A percentile compares a stretch with the other conserved stretches of the same genome.
Conservation (phyloP, 2,888 invertebrate genomes). For the Pyrochroa serraticornis region DNA sequence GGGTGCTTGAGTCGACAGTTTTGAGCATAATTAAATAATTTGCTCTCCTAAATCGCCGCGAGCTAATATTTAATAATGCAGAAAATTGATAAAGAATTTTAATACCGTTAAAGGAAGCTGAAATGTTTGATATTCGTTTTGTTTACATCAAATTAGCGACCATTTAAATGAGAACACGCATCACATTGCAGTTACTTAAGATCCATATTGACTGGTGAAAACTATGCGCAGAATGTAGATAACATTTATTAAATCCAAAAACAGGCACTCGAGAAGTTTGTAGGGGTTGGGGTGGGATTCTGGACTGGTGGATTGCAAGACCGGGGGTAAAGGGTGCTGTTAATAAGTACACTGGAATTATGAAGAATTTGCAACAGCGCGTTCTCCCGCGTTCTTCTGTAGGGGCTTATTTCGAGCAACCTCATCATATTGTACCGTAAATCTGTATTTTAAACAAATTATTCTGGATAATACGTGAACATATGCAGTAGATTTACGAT, state of each 20-base stretch:
- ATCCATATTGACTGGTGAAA: slow-evolving; percentile 44
- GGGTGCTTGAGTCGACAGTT: too few species aligned
- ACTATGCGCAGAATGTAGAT: slow-evolving; percentile 49
- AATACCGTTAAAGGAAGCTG: neutral
- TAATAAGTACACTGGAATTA: slow-evolving; percentile 48
- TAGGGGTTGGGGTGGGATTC: slow-evolving; percentile 24
- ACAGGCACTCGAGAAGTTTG: slow-evolving; percentile 43
- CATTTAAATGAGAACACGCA: neutral
- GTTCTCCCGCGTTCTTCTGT: slow-evolving; percentile 38
- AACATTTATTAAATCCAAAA: slow-evolving; percentile 50
- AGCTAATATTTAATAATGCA: neutral
- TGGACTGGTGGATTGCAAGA: slow-evolving; percentile 15
- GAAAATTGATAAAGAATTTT: slow-evolving; percentile 3
- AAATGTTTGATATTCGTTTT: neutral
- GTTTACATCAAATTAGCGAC: neutral
- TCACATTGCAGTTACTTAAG: slow-evolving; percentile 17
- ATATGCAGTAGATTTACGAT: slow-evolving; percentile 26
- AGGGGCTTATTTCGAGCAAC: slow-evolving; percentile 35
- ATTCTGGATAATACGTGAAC: slow-evolving; percentile 20
- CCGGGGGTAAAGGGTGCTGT: slow-evolving; percentile 33
- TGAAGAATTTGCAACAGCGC: slow-evolving; percentile 45
- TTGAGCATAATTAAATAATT: neutral
- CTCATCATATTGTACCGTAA: slow-evolving; percentile 37
- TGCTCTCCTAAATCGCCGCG: neutral
- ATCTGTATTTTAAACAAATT: slow-evolving; percentile 31